Percentiles rank a stretch among this genome's conserved stretches.
phyloP scores from a whole-genome alignment of 2,888 invertebrate species.

The Gastrophysa polygoni region DNA sequence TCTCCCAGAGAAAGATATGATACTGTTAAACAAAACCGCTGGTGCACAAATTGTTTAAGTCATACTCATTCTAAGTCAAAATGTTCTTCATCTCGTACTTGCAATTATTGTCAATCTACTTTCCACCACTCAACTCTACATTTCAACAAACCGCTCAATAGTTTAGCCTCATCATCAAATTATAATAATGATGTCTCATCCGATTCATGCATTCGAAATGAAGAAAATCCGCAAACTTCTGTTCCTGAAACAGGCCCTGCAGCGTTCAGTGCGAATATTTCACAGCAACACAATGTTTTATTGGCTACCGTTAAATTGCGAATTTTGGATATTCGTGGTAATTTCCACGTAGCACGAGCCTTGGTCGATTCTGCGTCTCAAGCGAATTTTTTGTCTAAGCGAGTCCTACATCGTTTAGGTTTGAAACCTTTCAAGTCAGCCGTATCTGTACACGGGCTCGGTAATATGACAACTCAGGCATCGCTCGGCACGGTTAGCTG shows the following conservation, averaged over 20 bases:
- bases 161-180: neutral
- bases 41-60: neutral
- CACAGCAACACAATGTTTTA: neutral
- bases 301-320: neutral
- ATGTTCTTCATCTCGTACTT: constrained; percentile 5
- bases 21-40: constrained; percentile 7
- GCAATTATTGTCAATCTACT: neutral
- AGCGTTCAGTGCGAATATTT: neutral
- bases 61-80: constrained; percentile 1
- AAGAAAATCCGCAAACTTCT: neutral
- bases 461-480: neutral
- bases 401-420: neutral
- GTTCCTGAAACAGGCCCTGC: constrained; percentile 1
- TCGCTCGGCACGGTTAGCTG: neutral
- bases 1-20: constrained; percentile 6
- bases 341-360: neutral
- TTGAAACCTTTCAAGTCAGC: constrained; percentile 7
- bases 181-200: neutral
- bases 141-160: constrained; percentile 4
- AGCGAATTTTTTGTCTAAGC: constrained; percentile 4
- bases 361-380: constrained; percentile 1
- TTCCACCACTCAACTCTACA: constrained; percentile 9
- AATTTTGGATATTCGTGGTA: constrained; percentile 1
- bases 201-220: neutral
- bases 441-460: neutral